Percentiles rank a stretch among this genome's conserved stretches.
Conservation (phyloP, 2,888 invertebrate species). For the Drosophila prolongata region DNA sequence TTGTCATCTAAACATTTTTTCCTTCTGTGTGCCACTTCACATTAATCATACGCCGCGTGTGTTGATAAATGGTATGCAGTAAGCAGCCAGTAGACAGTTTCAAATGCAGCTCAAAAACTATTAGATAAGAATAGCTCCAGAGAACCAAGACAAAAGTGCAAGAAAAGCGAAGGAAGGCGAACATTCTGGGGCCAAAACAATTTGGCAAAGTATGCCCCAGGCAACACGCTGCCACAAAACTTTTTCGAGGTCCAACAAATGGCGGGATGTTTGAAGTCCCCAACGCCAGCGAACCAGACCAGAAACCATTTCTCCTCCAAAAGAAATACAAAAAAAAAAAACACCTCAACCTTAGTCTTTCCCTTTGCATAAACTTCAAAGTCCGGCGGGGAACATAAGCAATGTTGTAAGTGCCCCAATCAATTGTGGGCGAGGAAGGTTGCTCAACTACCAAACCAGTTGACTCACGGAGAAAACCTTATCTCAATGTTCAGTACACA, state of each 20-base stretch:
- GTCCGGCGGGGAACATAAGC: constrained; percentile 16
- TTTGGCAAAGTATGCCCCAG: constrained; percentile 49
- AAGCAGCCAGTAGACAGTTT: constrained; percentile 20
- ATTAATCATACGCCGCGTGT: constrained; percentile 68
- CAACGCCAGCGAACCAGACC: too few relatives aligned
- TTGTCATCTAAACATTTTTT: not conserved
- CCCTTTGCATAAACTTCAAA: constrained; percentile 12
- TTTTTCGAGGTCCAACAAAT: constrained; percentile 11
- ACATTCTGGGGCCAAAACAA: constrained; percentile 52
- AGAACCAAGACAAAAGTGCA: not conserved
- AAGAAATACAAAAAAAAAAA: not conserved
- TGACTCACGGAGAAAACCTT: not conserved
- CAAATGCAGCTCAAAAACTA: constrained; percentile 28
- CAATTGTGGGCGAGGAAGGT: constrained; percentile 1
- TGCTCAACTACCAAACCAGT: not conserved
- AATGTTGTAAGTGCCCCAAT: constrained; percentile 19
- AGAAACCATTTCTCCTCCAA: not conserved
- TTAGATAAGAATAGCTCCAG: not conserved
- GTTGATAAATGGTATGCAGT: constrained; percentile 67
- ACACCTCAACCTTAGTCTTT: not conserved
- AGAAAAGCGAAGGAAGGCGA: not conserved
- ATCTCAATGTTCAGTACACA: constrained; percentile 3
- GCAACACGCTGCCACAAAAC: constrained; percentile 30
- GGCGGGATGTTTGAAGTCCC: constrained; percentile 11
- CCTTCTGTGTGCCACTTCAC: constrained; percentile 7